A percentile compares a stretch with the other conserved stretches of the same genome.
These are phyloP conservation scores for Syritta pipiens DNA, from an alignment of 2,888 invertebrate species.

Conservation along the genomic window DNA sequence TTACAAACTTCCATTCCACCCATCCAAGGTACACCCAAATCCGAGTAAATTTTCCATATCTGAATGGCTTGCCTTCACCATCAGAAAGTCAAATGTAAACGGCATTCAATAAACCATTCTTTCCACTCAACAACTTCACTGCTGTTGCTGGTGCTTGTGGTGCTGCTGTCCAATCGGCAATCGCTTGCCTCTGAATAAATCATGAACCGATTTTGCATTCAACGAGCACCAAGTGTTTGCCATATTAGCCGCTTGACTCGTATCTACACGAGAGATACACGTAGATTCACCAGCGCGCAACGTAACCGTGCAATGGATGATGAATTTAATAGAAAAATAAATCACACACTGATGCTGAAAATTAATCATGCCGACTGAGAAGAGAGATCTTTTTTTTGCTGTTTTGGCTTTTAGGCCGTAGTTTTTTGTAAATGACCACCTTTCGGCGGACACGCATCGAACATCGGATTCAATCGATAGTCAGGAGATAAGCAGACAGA, in stretches of 20 bases:
- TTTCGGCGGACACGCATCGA: slow-evolving; percentile 34
- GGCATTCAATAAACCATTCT: slow-evolving; percentile 14
- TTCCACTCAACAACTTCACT: slow-evolving; percentile 11
- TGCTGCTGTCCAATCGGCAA: slow-evolving; percentile 27
- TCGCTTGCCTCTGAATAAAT: slow-evolving; percentile 51
- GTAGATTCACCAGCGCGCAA: not conserved
- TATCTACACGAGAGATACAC: not conserved
- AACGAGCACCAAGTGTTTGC: slow-evolving; percentile 48
- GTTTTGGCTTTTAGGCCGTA: slow-evolving; percentile 10
- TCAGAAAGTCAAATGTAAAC: slow-evolving; percentile 16
- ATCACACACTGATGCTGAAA: slow-evolving; percentile 20
- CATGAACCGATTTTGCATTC: slow-evolving; percentile 58
- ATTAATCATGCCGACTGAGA: slow-evolving; percentile 43
- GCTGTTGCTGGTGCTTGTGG: no score
- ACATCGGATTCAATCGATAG: slow-evolving; percentile 7
- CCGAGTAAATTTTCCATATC: slow-evolving; percentile 13
- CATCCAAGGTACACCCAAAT: not conserved
- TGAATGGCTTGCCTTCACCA: not conserved
- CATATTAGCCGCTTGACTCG: slow-evolving; percentile 28
- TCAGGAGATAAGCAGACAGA: slow-evolving; percentile 26
- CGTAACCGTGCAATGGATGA: no score
- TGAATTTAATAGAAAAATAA: slow-evolving; percentile 37
- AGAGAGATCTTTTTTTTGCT: slow-evolving; percentile 1
- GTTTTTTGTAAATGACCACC: slow-evolving; percentile 8
- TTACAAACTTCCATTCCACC: slow-evolving; percentile 5